Evolutionary conservation across 92 coral and sea anemone species (phyloP).

Genomic region (Epizoanthus scotinus): DNA sequence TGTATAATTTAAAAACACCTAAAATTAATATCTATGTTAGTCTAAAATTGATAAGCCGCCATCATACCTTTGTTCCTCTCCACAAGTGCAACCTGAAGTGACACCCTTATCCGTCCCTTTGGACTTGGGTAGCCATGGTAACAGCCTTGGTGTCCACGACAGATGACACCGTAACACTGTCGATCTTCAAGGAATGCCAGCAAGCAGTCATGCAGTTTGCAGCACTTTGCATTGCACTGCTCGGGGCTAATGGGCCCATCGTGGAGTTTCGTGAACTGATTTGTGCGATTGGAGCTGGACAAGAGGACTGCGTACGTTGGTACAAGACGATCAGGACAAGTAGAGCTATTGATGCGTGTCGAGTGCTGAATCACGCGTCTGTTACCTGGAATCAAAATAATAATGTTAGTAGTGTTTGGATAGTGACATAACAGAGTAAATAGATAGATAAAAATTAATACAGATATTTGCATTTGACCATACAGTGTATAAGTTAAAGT

Average conservation of each 20-base stretch:
- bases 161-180: conserved; percentile 31
- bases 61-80: conserved; percentile 21
- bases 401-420: neutral
- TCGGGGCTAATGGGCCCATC: conserved; percentile 32
- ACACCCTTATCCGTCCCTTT: neutral
- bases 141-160: conserved; percentile 7
- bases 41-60: too few species aligned
- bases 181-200: conserved; percentile 4
- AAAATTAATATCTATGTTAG: too few species aligned
- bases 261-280: conserved; percentile 17
- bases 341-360: neutral
- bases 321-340: neutral
- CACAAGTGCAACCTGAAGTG: conserved; percentile 20
- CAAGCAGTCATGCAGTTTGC: conserved; percentile 18
- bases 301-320: conserved; percentile 22
- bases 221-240: conserved; percentile 29
- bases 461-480: too few species aligned
- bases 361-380: neutral
- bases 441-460: too few species aligned
- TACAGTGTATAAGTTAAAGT: too few species aligned
- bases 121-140: neutral
- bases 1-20: too few species aligned
- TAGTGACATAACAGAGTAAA: neutral
- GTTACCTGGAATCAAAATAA: conserved; percentile 4
- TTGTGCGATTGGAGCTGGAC: neutral